Base-by-base conservation (phyloP, 2,797 vertebrate species). In the Mus caroli region DNA sequence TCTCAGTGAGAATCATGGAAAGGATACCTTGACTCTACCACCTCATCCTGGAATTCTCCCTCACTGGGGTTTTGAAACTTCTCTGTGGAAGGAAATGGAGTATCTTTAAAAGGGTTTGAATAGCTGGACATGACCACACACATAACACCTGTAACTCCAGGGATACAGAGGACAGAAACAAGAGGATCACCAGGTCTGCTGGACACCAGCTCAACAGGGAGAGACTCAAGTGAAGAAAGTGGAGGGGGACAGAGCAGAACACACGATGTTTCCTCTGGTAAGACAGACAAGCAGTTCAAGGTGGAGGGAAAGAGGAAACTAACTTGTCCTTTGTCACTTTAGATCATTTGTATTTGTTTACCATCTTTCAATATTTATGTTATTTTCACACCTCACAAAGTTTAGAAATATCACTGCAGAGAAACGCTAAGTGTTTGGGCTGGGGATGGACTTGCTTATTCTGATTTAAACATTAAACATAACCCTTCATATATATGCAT, bases 41-140 rank as follows among this genome's bases (percentile, higher is more conserved):
- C 28, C 46, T 4, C n/a, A 40, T 40, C 69, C 69, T 71, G 69
- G n/a, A 37, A 71, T 71, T 77, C 26, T 77, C 12, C 10, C 26
- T 75, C 75, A 77, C 9, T 60, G 24, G 50, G 31, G 50, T 79
- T 40, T 60, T 80, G 90, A 88, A 88, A 8, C 17, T 37, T 82
- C 6, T 58, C 43, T 20, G 2, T 89, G 9, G 28, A 82, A 56
- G 37, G n/a, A 71, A 77, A 8, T 89, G 15, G n/a, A 60, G 1
- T 85, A 6, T 88, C 40, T 88, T 75, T 88, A 43, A 17, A 92
- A 94, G 82, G 93, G 31, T 84, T 92, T 64, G n/a, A 54, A 24
- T 46, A 76, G 22, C 12, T 24, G 22, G 22, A 3, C 11, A 2
- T 76, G 37, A 37, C 11, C 22, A 46, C 22, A 46, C 37, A 43